A percentile compares a stretch with the other conserved stretches of the same genome.
phyloP scores from a whole-genome alignment of 2,113 vertebrate genomes.

The Diadophis punctatus region DNA sequence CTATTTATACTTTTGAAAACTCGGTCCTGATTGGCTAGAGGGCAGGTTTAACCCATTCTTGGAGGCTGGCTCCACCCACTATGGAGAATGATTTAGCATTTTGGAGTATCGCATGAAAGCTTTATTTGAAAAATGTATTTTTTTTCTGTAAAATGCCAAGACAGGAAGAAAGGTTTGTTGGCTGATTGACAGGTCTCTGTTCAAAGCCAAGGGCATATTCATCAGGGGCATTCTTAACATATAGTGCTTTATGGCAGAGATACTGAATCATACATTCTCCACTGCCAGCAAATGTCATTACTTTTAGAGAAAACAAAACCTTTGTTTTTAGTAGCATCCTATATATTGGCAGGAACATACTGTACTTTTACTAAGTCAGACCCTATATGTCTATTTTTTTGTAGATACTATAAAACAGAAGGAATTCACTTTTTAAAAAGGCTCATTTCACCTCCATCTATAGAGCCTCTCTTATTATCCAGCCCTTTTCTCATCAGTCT shows the following conservation, averaged over 20 bases:
- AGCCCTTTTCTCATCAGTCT: neutral
- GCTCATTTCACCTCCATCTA: neutral
- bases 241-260: neutral
- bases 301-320: neutral
- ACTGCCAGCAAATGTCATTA: neutral
- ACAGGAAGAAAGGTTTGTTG: neutral
- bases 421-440: neutral
- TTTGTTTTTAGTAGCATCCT: neutral
- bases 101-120: neutral
- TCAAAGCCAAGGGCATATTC: neutral
- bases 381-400: neutral
- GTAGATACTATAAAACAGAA: neutral
- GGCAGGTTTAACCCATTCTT: no score
- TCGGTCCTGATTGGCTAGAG: no score
- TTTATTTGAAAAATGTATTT: neutral
- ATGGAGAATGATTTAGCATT: neutral
- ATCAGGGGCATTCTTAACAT: neutral
- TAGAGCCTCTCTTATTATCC: neutral
- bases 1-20: no score
- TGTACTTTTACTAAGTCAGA: neutral
- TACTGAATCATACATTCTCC: neutral
- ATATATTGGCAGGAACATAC: neutral
- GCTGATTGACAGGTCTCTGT: neutral
- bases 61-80: no score
- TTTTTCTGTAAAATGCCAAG: neutral